Evolutionary conservation across 2,888 invertebrate genomes (phyloP).

Genomic region (Lysandra coridon): DNA sequence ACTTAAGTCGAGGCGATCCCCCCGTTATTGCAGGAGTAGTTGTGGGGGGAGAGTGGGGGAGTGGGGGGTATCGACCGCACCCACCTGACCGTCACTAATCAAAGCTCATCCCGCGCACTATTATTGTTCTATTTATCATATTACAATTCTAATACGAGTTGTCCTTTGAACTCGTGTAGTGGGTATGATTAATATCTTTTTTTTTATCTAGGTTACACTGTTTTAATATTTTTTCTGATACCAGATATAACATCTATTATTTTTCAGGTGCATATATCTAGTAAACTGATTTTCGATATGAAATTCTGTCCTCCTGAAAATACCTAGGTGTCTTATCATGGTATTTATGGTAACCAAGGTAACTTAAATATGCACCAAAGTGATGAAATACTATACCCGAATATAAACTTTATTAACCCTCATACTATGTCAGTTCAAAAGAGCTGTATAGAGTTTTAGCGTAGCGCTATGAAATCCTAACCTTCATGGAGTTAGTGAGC

Average conservation of each 20-base stretch:
- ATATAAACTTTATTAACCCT: background rate
- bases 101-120: constrained; percentile 79
- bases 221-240: background rate
- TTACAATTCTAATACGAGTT: constrained; percentile 10
- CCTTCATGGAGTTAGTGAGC: constrained; percentile 13
- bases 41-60: constrained; percentile 45
- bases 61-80: constrained; percentile 66
- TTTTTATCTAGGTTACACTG: background rate
- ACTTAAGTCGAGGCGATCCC: constrained; percentile 80
- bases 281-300: too few relatives aligned
- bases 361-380: background rate
- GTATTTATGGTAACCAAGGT: background rate
- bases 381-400: background rate
- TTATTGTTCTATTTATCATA: constrained; percentile 65
- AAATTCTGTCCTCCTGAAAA: too few relatives aligned
- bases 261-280: background rate
- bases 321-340: too few relatives aligned
- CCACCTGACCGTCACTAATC: constrained; percentile 80
- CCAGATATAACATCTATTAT: background rate
- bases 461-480: constrained; percentile 24
- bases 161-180: constrained; percentile 11
- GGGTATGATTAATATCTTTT: background rate
- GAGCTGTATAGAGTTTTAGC: background rate
- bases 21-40: constrained; percentile 72
- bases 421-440: background rate